Evolutionary conservation across 2,888 invertebrate genomes (phyloP).

Genomic region (Clusia tigrina): DNA sequence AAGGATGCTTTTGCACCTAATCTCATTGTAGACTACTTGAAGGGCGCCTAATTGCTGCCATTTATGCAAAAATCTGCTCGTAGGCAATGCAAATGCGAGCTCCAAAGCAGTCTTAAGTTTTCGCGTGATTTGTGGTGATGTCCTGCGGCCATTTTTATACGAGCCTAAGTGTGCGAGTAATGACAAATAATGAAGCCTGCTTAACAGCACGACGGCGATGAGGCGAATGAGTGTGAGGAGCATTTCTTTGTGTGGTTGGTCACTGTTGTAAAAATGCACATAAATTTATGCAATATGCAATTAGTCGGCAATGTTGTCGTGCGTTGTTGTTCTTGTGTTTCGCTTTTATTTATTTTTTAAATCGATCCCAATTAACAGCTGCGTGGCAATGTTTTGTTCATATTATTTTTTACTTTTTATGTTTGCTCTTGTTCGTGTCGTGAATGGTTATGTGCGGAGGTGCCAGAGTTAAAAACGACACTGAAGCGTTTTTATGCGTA

Average conservation of each 20-base stretch:
- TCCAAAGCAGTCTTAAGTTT: background rate
- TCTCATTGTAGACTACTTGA: too few species aligned
- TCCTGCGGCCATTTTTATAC: background rate
- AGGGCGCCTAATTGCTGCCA: too few species aligned
- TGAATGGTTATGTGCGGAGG: background rate
- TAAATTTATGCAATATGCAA: background rate
- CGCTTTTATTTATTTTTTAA: too few species aligned
- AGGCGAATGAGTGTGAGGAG: too few species aligned
- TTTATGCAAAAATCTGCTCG: too few species aligned
- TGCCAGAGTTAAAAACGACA: background rate
- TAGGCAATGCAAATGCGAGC: too few species aligned
- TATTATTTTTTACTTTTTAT: background rate
- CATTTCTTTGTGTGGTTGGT: too few species aligned
- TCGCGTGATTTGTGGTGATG: background rate
- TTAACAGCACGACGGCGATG: background rate
- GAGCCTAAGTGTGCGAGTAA: background rate
- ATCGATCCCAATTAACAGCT: background rate
- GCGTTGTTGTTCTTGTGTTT: too few species aligned
- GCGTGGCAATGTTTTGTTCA: background rate
- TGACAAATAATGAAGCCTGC: background rate
- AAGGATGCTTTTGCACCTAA: too few species aligned
- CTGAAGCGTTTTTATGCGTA: background rate
- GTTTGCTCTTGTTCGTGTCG: background rate
- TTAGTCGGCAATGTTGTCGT: background rate
- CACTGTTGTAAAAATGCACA: slow-evolving; percentile 2